Percentiles rank a stretch among this genome's conserved stretches.
Conservation (phyloP, 2,113 vertebrate species). For the Paedocypris sp. region DNA sequence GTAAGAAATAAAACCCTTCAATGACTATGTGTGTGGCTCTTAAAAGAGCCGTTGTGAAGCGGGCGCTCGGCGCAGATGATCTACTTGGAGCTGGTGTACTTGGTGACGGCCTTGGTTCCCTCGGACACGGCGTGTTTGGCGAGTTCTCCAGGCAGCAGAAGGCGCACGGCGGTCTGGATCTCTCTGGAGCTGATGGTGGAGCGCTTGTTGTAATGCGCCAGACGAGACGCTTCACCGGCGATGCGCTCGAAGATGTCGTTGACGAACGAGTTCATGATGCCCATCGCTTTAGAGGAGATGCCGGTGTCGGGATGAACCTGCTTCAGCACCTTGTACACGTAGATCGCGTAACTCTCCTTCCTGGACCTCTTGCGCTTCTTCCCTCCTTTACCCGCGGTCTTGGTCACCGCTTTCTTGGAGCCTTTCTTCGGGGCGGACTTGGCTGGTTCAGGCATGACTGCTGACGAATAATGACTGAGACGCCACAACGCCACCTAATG, state of each 20-base stretch:
- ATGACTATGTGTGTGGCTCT: too few species aligned
- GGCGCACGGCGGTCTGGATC: conserved; percentile 73
- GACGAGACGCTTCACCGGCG: conserved; percentile 35
- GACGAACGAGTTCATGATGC: conserved; percentile 67
- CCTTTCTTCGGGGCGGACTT: neutral
- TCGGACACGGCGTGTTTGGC: conserved; percentile 19
- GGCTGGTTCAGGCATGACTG: neutral
- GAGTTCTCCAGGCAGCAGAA: conserved; percentile 31
- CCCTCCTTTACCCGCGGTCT: neutral
- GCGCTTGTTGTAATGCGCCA: conserved; percentile 57
- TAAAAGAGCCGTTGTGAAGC: too few species aligned
- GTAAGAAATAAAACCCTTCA: too few species aligned
- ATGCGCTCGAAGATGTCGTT: conserved; percentile 59
- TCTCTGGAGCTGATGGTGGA: conserved; percentile 63
- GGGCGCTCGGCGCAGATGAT: too few species aligned
- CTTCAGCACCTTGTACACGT: conserved; percentile 62
- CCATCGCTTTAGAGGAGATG: conserved; percentile 55
- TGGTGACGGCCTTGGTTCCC: neutral
- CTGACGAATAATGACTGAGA: too few species aligned
- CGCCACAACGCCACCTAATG: too few species aligned
- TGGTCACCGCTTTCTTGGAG: neutral
- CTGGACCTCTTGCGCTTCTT: conserved; percentile 29
- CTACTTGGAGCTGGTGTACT: neutral
- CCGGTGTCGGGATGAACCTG: conserved; percentile 62
- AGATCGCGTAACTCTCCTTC: conserved; percentile 60